Base-by-base conservation (phyloP, 2,888 invertebrate species). In the Pantelozetes paolii region DNA sequence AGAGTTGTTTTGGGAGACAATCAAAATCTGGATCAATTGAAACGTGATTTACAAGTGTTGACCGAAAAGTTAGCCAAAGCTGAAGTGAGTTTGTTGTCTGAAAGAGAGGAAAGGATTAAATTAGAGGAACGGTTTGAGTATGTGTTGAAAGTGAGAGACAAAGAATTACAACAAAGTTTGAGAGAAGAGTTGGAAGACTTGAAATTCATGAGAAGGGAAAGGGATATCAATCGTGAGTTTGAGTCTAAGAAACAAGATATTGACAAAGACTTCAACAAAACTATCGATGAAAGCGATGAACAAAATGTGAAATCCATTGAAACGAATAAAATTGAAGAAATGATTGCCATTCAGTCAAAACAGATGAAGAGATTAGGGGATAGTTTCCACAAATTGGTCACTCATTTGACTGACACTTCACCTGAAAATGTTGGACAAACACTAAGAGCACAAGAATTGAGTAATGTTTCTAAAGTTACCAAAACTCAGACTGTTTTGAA, bases 41-140 rank as follows among this genome's bases (percentile, higher is more conserved):
- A 15, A 18, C 13, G 32, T 6, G 73, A 73, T 40, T 45, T 73
- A 1, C 20, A 45, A 23, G 36, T 26, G 13, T 40, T 73, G 11
- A 73, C 40, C 18, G 28, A 45, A 18, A 69, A 73, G 40, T 42
- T 73, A 26, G 11, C 20, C 8, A 59, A 69, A 69, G 70, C 73
- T 26, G 73, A 73, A 57, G 2, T 23, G 54, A 6, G 6, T 13
- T 71, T 73, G 18, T 3, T 50, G 26, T 15, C 36, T 20, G 73
- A 73, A 73, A 69, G 50, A 40, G 42, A 30, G 6, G 69, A 45
- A 8, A 30, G 73, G 57, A 15, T 26, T 11, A 59, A 45, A 32
- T 73, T 73, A 48, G 73, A 73, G 32, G 69, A 71, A 57, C 69
- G 50, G 26, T 20, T 73, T 18, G 32, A 73, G 26, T 50, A 54